Evolutionary conservation across 2,888 invertebrate genomes (phyloP), one percentile per base, ranked within the genome.

Genomic region (Thalpophila matura): DNA sequence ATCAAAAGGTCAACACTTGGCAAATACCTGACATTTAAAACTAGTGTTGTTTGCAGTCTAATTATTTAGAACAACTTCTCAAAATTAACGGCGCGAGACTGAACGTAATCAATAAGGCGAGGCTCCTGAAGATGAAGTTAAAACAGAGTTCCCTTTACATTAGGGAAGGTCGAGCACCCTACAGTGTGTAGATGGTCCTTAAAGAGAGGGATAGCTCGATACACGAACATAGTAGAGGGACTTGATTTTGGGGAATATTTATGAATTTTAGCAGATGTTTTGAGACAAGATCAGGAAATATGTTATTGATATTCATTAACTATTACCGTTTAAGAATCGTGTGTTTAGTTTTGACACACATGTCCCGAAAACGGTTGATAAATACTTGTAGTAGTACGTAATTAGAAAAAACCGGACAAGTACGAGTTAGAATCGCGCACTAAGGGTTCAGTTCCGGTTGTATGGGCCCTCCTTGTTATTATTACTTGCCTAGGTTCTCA

Each of bases 111-210:
- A 90, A 90, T 91, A 86, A 83, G 81, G 80, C 68, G 55, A 87
- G 88, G 85, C 81, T 79, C 81, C 83, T 82, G 81, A 84, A 90
- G 92, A 93, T 92, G 89, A 89, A 91, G 92, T 92, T 93, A 92
- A 88, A 89, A 91, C 90, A 90, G 90, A 89, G 85, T 82, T 91
- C 87, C 89, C 90, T 92, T 91, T 91, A 91, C 89, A 91, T 92
- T 91, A 89, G 87, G 91, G 89, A 93, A 92, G 91, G 93, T 93
- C 91, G 92, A 94, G 93, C 46, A 84, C 91, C 87, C 93, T 93
- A 90, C 89, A 90, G 51, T 61, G 80, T 84, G 85, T 85, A 89
- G 90, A 90, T 89, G 85, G 83, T 82, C 82, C 92, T 92, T 85
- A 77, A 81, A 82, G 72, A 79, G 78, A 84, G 83, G 87, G 86